These are phyloP conservation scores for Adrianichthys oophorus DNA, from an alignment of 2,797 vertebrate species.

Conservation along the genomic window DNA sequence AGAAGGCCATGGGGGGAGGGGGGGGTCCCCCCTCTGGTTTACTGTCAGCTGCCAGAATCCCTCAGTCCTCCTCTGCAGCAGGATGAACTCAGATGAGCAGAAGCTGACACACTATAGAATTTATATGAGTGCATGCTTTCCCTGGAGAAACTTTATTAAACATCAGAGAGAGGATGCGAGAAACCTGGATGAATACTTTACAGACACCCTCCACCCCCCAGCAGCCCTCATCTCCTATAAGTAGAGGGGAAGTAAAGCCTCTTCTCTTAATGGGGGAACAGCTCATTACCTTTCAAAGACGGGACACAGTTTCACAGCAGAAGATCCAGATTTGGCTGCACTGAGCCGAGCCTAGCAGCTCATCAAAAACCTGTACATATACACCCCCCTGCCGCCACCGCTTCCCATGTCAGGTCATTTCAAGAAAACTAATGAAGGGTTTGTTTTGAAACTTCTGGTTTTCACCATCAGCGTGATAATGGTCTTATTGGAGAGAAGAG, in stretches of 20 bases:
- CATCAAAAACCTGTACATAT: not conserved
- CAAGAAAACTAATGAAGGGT: no score
- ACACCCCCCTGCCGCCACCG: no score
- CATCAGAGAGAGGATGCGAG: conserved; percentile 31
- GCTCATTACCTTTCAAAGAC: conserved; percentile 29
- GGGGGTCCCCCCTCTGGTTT: conserved; percentile 12
- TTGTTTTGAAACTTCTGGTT: no score
- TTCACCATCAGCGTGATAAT: no score
- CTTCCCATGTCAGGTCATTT: no score
- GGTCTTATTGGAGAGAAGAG: no score
- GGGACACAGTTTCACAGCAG: conserved; percentile 1
- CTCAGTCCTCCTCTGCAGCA: conserved; percentile 17
- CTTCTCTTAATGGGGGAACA: conserved; percentile 21
- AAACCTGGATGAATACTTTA: conserved; percentile 28
- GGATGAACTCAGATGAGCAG: conserved; percentile 19
- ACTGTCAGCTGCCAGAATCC: conserved; percentile 29
- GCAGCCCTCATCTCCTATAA: conserved; percentile 41
- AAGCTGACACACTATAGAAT: not conserved
- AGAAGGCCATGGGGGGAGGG: conserved; percentile 3
- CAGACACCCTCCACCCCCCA: conserved; percentile 12
- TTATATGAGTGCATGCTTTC: not conserved
- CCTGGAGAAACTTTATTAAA: conserved; percentile 32
- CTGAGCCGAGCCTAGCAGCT: not conserved
- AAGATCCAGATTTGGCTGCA: conserved; percentile 1
- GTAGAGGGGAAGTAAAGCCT: conserved; percentile 22